phyloP scores from a whole-genome alignment of 2,797 vertebrate genomes.

The Sphenopsis melanotis region DNA sequence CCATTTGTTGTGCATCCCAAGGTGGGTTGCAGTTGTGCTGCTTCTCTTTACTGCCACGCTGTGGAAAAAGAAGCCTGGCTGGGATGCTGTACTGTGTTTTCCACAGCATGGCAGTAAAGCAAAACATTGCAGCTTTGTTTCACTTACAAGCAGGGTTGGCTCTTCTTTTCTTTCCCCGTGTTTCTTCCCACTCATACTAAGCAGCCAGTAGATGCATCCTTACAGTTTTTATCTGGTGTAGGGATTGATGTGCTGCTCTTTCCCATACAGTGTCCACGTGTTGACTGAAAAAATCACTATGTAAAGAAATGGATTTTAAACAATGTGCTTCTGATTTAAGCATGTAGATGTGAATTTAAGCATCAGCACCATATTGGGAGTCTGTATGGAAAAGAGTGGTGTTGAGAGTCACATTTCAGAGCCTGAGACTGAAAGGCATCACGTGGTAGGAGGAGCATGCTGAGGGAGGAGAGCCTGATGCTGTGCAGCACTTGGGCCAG shows the following conservation, averaged over 20 bases:
- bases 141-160: neutral
- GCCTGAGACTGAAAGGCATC: neutral
- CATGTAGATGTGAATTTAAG: neutral
- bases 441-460: neutral
- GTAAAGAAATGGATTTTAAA: slow-evolving; percentile 66
- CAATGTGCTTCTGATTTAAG: slow-evolving; percentile 5
- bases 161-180: neutral
- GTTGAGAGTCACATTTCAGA: neutral
- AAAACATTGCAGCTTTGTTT: neutral
- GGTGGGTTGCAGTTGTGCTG: neutral
- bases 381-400: neutral
- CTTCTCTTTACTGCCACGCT: slow-evolving; percentile 15
- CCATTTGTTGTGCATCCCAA: neutral
- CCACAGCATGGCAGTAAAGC: neutral
- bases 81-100: neutral
- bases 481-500: accelerated
- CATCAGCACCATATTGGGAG: neutral
- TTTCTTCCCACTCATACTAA: neutral
- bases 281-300: slow-evolving; percentile 64
- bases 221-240: neutral
- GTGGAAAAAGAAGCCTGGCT: neutral
- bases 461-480: neutral
- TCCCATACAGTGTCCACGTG: slow-evolving; percentile 30
- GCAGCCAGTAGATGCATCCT: neutral
- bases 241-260: slow-evolving; percentile 56